phyloP scores from a whole-genome alignment of 1,140 invertebrate species.

The Drosophila subpulchrella region DNA sequence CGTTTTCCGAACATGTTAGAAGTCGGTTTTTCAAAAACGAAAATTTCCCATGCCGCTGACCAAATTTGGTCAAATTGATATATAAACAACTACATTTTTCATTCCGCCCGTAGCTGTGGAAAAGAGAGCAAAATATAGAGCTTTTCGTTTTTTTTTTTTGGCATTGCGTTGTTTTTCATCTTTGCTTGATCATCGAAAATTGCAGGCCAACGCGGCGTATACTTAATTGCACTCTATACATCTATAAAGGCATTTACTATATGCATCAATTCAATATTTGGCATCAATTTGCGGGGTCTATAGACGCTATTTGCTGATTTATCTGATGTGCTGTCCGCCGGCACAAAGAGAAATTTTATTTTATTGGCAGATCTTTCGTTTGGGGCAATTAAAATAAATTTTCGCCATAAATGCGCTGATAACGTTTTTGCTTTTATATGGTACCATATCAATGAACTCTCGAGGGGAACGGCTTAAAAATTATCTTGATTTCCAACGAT shows the following conservation, averaged over 20 bases:
- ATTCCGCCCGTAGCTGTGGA: not conserved
- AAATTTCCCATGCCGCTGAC: slow-evolving; percentile 51
- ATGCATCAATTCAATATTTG: slow-evolving; percentile 15
- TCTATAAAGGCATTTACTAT: slow-evolving; percentile 15
- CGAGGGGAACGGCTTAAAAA: not conserved
- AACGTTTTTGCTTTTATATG: slow-evolving; percentile 14
- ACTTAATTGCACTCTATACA: slow-evolving; percentile 55
- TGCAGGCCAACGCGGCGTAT: slow-evolving; percentile 55
- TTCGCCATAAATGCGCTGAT: slow-evolving; percentile 7
- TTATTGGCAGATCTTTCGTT: slow-evolving; percentile 15
- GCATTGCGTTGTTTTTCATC: slow-evolving; percentile 18
- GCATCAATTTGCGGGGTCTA: slow-evolving; percentile 8
- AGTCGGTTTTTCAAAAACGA: slow-evolving; percentile 47
- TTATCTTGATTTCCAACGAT: not conserved
- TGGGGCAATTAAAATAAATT: slow-evolving; percentile 25
- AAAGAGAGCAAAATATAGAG: not conserved
- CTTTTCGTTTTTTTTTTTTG: slow-evolving; percentile 1
- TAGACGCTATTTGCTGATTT: slow-evolving; percentile 42
- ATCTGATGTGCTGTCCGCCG: slow-evolving; percentile 10
- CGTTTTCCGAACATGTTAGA: slow-evolving; percentile 46
- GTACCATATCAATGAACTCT: slow-evolving; percentile 26
- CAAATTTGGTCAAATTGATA: slow-evolving; percentile 79
- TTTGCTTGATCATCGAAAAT: slow-evolving; percentile 22
- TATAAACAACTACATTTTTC: slow-evolving; percentile 59
- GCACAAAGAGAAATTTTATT: slow-evolving; percentile 31